Evolutionary conservation across 2,888 invertebrate species (phyloP), one percentile per base, ranked within the genome.

Genomic region (Tubulanus polymorphus): DNA sequence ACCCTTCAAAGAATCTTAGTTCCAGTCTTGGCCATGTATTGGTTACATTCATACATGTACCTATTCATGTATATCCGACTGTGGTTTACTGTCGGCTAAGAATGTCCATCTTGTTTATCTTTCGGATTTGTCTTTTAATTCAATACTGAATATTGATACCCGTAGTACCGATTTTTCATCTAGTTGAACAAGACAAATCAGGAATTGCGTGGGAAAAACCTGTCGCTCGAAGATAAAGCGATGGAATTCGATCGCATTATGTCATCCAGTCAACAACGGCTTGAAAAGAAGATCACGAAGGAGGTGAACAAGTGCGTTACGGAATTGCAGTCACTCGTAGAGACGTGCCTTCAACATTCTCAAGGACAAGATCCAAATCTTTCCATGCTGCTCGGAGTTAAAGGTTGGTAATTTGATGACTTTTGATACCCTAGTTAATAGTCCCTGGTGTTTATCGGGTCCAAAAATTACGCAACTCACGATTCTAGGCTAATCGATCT

Each of bases 351-450:
- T 8, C 70, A 75, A 60, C 53, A 67, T 18, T 73, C 73, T 0
- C 65, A 70, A 20, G 75, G 75, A 27, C 65, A 74, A 54, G 72
- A 74, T 48, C 74, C 74, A 15, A 71, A 75, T 55, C 68, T 75
- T 52, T 73, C 74, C 3, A 54, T 70, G 23, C 61, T 75, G 37
- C 64, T 75, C 3, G 74, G 74, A 6, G 67, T 68, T 48, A 66
- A 65, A 64, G 63, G 74, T 75, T 50, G 62, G 67, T 56, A 1
- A 35, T 18, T 41, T 32, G n/a, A 32, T 32, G 35, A 32, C 10
- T 32, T 32, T 32, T 32, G n/a, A n/a, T n/a, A n/a, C n/a, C n/a
- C n/a, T n/a, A n/a, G n/a, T n/a, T n/a, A n/a, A n/a, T n/a, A n/a
- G n/a, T n/a, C n/a, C n/a, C n/a, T n/a, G n/a, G n/a, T n/a, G n/a